Evolutionary conservation across 1,140 invertebrate genomes (phyloP).

Genomic region (Batillaria attramentaria): DNA sequence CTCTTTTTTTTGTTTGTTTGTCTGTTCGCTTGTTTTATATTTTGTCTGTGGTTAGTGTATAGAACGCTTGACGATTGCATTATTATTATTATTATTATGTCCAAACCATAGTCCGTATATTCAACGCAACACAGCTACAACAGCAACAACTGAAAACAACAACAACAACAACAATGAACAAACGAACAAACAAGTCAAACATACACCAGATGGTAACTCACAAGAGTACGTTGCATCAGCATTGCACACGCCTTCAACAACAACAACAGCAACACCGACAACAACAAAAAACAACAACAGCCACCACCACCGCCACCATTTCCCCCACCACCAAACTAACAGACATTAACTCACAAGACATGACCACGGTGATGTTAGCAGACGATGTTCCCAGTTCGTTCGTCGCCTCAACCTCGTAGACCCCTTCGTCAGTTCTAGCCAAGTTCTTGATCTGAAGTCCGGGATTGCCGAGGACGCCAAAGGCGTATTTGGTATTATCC

Average conservation of each 20-base stretch:
- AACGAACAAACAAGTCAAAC: too few relatives aligned
- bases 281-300: not conserved
- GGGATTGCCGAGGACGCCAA: not conserved
- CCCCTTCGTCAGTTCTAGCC: not conserved
- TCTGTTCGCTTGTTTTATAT: too few relatives aligned
- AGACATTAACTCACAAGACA: slow-evolving; percentile 14
- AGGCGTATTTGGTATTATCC: not conserved
- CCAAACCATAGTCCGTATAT: too few relatives aligned
- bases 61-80: too few relatives aligned
- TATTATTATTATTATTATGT: too few relatives aligned
- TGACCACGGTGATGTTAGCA: not conserved
- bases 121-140: too few relatives aligned
- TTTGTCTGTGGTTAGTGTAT: too few relatives aligned
- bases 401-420: not conserved
- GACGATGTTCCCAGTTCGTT: slow-evolving; percentile 1
- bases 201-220: too few relatives aligned
- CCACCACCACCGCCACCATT: not conserved
- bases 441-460: slow-evolving; percentile 4
- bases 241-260: not conserved
- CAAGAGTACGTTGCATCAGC: too few relatives aligned
- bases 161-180: too few relatives aligned
- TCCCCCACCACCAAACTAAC: not conserved
- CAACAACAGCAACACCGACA: not conserved
- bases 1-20: too few relatives aligned
- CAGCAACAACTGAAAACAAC: too few relatives aligned